Conservation (phyloP, 2,888 invertebrate genomes). For the Dascillus cervinus region DNA sequence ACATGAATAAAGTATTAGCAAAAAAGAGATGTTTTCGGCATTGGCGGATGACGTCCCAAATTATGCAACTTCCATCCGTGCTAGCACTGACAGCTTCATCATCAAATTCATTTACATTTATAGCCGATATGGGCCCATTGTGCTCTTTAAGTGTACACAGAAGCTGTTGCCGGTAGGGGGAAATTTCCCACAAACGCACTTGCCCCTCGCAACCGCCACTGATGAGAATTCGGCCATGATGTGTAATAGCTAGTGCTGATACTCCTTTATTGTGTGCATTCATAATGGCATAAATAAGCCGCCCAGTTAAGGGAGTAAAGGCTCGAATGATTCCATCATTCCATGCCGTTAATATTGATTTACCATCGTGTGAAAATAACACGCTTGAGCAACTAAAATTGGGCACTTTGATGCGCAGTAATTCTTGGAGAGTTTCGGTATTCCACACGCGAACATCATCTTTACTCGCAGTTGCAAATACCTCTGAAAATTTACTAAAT, state of each 20-base stretch:
- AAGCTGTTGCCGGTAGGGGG: conserved; percentile 48
- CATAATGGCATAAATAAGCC: conserved; percentile 71
- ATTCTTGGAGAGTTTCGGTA: conserved; percentile 63
- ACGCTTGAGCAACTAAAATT: conserved; percentile 80
- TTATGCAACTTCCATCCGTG: conserved; percentile 86
- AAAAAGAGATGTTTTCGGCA: conserved; percentile 76
- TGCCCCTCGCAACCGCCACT: conserved; percentile 93
- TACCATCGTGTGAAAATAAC: conserved; percentile 71
- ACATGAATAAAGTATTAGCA: conserved; percentile 78
- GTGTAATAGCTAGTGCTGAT: conserved; percentile 71
- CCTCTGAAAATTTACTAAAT: conserved; percentile 66
- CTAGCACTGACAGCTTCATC: conserved; percentile 83
- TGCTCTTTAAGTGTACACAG: conserved; percentile 81
- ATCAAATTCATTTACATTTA: conserved; percentile 69
- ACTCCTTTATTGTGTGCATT: conserved; percentile 88
- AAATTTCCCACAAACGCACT: conserved; percentile 38
- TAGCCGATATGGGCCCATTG: conserved; percentile 76
- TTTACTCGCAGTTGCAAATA: conserved; percentile 81
- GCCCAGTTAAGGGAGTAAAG: conserved; percentile 76
- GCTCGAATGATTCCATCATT: conserved; percentile 76
- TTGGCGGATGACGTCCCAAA: conserved; percentile 76
- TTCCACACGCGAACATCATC: conserved; percentile 87
- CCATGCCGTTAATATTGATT: conserved; percentile 75
- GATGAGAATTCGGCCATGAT: conserved; percentile 62
- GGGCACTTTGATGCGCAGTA: conserved; percentile 75